A percentile compares a stretch with the other conserved stretches of the same genome.
Evolutionary conservation across 2,888 invertebrate species (phyloP).

Genomic region (Calameuta pallipes): DNA sequence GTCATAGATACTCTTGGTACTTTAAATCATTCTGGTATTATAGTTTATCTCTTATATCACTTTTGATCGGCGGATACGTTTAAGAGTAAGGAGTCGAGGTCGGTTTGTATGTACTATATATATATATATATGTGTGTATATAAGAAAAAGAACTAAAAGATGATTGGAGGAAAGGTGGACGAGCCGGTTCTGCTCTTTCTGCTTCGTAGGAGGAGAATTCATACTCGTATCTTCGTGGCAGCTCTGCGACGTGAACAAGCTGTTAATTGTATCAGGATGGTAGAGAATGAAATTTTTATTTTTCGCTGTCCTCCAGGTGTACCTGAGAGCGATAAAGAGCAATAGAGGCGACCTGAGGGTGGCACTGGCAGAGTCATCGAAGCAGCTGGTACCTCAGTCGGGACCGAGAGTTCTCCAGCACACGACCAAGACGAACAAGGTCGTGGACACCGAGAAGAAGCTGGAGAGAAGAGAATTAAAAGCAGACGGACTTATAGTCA

Average conservation of each 20-base stretch:
- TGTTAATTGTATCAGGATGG: neutral
- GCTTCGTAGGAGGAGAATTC: neutral
- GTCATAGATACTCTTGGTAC: neutral
- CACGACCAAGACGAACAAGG: slow-evolving; percentile 80
- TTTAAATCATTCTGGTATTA: neutral
- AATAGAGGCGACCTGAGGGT: slow-evolving; percentile 78
- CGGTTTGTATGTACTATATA: neutral
- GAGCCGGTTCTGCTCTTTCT: slow-evolving; percentile 33
- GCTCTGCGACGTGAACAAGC: neutral
- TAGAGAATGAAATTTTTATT: neutral
- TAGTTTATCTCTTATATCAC: neutral
- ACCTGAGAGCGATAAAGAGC: slow-evolving; percentile 76
- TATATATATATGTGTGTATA: slow-evolving; percentile 1
- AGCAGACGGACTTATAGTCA: slow-evolving; percentile 86
- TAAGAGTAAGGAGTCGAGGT: neutral
- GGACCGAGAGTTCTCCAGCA: slow-evolving; percentile 82
- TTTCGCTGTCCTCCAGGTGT: slow-evolving; percentile 72
- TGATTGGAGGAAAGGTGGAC: slow-evolving; percentile 24
- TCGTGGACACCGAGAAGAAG: slow-evolving; percentile 88
- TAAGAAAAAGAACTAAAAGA: neutral
- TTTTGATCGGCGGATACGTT: neutral
- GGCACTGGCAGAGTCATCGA: slow-evolving; percentile 72
- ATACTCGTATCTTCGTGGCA: neutral
- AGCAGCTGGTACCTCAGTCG: slow-evolving; percentile 72
- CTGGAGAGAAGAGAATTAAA: slow-evolving; percentile 81